Evolutionary conservation across 2,888 invertebrate species (phyloP).

Genomic region (Eupithecia subfuscata): DNA sequence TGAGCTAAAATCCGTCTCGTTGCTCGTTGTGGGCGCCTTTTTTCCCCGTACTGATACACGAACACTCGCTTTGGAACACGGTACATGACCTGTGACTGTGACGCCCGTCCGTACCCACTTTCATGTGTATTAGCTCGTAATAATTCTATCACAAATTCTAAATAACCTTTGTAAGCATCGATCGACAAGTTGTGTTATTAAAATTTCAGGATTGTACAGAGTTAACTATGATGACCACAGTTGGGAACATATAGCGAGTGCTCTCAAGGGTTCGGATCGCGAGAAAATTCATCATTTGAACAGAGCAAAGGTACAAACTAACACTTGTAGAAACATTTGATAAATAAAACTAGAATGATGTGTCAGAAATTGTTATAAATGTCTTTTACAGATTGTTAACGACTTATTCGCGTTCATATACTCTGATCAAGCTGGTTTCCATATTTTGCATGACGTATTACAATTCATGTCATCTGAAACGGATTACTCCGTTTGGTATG

Average conservation of each 20-base stretch:
- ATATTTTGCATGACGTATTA: slow-evolving; percentile 83
- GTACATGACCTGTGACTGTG: too few species aligned
- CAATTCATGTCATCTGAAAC: slow-evolving; percentile 86
- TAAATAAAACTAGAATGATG: not conserved
- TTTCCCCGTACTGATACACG: too few species aligned
- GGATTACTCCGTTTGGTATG: slow-evolving; percentile 90
- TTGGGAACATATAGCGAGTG: slow-evolving; percentile 79
- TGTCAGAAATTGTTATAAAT: not conserved
- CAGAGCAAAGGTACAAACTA: slow-evolving; percentile 88
- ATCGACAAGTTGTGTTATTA: not conserved
- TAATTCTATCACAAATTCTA: not conserved
- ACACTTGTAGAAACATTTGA: too few species aligned
- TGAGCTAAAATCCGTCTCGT: too few species aligned
- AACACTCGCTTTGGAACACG: too few species aligned
- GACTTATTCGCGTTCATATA: slow-evolving; percentile 89
- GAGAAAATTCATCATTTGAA: slow-evolving; percentile 86
- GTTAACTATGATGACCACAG: slow-evolving; percentile 85
- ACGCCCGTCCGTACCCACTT: too few species aligned
- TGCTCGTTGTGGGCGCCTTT: too few species aligned
- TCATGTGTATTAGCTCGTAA: not conserved
- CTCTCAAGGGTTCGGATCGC: slow-evolving; percentile 71
- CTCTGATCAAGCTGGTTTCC: slow-evolving; percentile 84
- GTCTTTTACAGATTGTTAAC: slow-evolving; percentile 84
- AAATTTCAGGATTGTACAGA: slow-evolving; percentile 84
- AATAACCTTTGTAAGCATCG: not conserved